These are phyloP conservation scores for Nylanderia fulva DNA, from an alignment of 1,140 invertebrate genomes.

Conservation along the genomic window DNA sequence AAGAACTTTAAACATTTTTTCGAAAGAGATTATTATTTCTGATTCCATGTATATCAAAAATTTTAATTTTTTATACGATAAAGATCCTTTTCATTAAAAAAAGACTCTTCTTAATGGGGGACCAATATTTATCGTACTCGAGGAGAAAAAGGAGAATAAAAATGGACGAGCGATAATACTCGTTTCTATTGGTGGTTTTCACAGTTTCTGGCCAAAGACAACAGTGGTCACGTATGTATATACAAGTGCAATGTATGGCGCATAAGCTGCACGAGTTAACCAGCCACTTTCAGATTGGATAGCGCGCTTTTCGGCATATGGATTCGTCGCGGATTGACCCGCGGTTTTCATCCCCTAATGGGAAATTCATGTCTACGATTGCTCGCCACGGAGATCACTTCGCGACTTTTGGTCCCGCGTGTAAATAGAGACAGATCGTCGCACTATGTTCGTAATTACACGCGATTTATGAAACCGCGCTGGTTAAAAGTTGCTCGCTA, in stretches of 20 bases:
- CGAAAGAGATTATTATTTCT: neutral
- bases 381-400: constrained; percentile 43
- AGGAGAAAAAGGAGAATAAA: neutral
- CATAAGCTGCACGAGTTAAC: constrained; percentile 76
- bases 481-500: neutral
- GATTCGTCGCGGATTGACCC: constrained; percentile 75
- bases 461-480: neutral
- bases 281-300: constrained; percentile 78
- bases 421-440: constrained; percentile 35
- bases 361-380: constrained; percentile 76
- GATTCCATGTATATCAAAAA: neutral
- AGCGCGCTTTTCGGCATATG: constrained; percentile 79
- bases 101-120: neutral
- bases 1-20: neutral
- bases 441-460: neutral
- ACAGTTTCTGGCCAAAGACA: constrained; percentile 70
- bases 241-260: constrained; percentile 76
- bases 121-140: neutral
- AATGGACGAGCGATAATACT: constrained; percentile 40
- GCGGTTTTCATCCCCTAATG: constrained; percentile 76
- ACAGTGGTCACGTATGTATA: constrained; percentile 41
- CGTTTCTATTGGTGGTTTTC: constrained; percentile 63
- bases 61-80: too few species aligned
- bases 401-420: neutral
- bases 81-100: too few species aligned